A percentile compares a stretch with the other conserved stretches of the same genome.
Evolutionary conservation across 2,113 vertebrate genomes (phyloP).

Genomic region (Chaetura pelagica): DNA sequence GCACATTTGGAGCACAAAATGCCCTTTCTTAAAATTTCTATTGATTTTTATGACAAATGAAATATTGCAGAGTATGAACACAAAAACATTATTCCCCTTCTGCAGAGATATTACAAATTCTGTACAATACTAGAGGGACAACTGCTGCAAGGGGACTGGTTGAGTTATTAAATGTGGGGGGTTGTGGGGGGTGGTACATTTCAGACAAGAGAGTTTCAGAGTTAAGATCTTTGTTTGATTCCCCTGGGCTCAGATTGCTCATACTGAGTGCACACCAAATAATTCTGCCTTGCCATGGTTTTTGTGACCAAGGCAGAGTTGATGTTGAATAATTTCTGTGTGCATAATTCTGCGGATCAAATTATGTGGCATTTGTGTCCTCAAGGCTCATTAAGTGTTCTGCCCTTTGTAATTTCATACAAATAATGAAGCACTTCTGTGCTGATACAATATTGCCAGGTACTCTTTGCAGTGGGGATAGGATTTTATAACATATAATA

Average conservation of each 20-base stretch:
- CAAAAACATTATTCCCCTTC: not conserved
- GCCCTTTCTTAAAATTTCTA: constrained; percentile 40
- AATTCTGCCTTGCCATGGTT: not conserved
- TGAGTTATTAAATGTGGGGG: rapidly evolving
- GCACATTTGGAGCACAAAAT: constrained; percentile 11
- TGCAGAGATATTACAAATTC: not conserved
- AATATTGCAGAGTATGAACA: not conserved
- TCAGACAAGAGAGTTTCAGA: not conserved
- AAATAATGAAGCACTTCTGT: not conserved
- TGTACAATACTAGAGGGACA: not conserved
- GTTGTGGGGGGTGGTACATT: not conserved
- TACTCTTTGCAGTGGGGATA: not conserved
- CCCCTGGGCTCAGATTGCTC: not conserved
- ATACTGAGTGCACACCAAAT: not conserved
- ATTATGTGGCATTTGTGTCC: not conserved
- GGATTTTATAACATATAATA: not conserved
- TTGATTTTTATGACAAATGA: constrained; percentile 41
- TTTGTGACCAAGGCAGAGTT: not conserved
- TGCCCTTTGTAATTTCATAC: not conserved
- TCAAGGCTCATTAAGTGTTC: not conserved
- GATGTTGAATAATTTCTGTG: not conserved
- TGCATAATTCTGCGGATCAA: not conserved
- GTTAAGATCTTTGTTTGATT: not conserved
- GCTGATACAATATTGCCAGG: not conserved
- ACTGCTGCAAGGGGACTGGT: not conserved